Percentiles rank a stretch among this genome's conserved stretches.
phyloP scores from a whole-genome alignment of 2,888 invertebrate species.

The Palloptera scutellata region DNA sequence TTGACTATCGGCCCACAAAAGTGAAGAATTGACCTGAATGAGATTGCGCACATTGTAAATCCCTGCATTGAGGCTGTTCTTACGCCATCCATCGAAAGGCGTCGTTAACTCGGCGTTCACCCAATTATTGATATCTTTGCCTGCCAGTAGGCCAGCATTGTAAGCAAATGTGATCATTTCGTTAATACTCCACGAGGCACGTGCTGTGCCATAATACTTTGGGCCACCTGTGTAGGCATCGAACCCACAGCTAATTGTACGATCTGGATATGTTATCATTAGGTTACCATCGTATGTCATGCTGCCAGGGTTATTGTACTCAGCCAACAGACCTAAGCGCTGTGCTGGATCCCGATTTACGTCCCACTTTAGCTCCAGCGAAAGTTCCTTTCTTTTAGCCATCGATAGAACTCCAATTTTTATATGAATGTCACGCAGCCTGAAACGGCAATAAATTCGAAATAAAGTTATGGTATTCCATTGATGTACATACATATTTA shows the following conservation, averaged over 20 bases:
- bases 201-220: constrained; percentile 64
- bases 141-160: constrained; percentile 55
- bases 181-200: constrained; percentile 76
- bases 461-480: constrained; percentile 1
- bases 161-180: constrained; percentile 67
- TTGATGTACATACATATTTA: not conserved
- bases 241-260: constrained; percentile 75
- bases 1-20: constrained; percentile 71
- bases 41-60: constrained; percentile 66
- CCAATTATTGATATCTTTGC: constrained; percentile 56
- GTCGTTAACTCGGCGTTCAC: constrained; percentile 66
- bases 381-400: constrained; percentile 71
- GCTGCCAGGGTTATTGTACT: constrained; percentile 69
- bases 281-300: constrained; percentile 73
- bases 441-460: constrained; percentile 50
- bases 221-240: constrained; percentile 65
- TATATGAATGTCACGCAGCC: constrained; percentile 78
- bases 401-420: constrained; percentile 71
- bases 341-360: constrained; percentile 84
- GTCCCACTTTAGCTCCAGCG: constrained; percentile 83
- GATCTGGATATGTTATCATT: constrained; percentile 78
- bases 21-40: constrained; percentile 67
- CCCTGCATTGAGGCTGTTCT: constrained; percentile 66
- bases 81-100: constrained; percentile 69
- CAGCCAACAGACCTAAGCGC: constrained; percentile 65